Evolutionary conservation across 2,888 invertebrate genomes (phyloP).

Genomic region (Phlogophora meticulosa): DNA sequence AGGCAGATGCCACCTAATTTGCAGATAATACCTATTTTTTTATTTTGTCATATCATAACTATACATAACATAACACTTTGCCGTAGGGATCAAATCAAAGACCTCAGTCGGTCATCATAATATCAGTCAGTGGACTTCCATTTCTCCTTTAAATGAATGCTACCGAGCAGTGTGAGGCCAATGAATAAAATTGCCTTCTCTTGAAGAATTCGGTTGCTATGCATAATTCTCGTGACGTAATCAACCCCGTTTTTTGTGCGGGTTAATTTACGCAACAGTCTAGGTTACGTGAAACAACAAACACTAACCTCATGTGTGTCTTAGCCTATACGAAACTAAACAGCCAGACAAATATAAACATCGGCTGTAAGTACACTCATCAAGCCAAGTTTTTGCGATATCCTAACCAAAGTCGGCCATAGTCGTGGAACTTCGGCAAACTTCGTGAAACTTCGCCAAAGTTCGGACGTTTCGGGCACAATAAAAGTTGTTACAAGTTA

Average conservation of each 20-base stretch:
- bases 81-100: too few species aligned
- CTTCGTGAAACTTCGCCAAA: constrained; percentile 44
- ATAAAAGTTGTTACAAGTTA: constrained; percentile 59
- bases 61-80: too few species aligned
- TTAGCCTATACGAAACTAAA: constrained; percentile 41
- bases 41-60: too few species aligned
- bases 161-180: neutral
- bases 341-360: constrained; percentile 48
- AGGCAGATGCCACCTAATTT: too few species aligned
- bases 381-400: constrained; percentile 47
- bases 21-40: too few species aligned
- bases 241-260: constrained; percentile 10
- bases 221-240: constrained; percentile 14
- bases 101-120: too few species aligned
- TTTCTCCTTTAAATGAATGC: neutral
- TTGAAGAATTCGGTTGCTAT: neutral
- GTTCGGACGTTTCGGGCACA: constrained; percentile 48
- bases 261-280: constrained; percentile 32
- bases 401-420: constrained; percentile 33
- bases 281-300: constrained; percentile 26
- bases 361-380: constrained; percentile 48
- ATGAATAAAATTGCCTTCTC: neutral
- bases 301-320: constrained; percentile 33
- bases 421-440: constrained; percentile 41
- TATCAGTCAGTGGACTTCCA: too few species aligned